Conservation (phyloP, 2,888 invertebrate genomes). For the Clunio marinus region DNA sequence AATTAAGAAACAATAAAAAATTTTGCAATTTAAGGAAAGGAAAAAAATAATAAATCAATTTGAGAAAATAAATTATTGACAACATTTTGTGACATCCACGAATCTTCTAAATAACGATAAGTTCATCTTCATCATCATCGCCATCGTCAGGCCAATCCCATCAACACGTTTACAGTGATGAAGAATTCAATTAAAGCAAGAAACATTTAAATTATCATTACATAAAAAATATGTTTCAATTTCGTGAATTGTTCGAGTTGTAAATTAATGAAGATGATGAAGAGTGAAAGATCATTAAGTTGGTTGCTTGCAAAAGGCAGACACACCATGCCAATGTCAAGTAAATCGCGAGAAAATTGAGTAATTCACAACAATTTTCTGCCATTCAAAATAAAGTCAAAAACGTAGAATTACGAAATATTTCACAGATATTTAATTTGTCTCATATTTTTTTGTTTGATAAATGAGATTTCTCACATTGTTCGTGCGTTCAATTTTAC, state of each 20-base stretch:
- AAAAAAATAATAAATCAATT: slow-evolving; percentile 12
- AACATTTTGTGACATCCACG: background rate
- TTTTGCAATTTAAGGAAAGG: slow-evolving; percentile 3
- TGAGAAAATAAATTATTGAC: background rate
- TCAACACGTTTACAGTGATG: no score
- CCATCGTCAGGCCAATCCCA: no score
- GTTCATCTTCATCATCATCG: no score
- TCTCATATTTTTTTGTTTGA: no score
- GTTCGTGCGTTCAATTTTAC: no score
- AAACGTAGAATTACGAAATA: no score
- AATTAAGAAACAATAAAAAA: slow-evolving; percentile 10
- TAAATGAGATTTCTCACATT: no score
- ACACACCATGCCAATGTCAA: no score
- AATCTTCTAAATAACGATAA: background rate
- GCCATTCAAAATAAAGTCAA: background rate
- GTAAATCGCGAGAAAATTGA: background rate
- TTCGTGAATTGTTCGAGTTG: background rate
- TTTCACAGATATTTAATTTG: no score
- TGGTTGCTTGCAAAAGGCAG: background rate
- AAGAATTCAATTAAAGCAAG: background rate
- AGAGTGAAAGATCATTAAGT: slow-evolving; percentile 9
- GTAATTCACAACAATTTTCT: background rate
- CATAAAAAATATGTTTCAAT: background rate
- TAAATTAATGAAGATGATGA: background rate
- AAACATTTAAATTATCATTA: slow-evolving; percentile 9